Evolutionary conservation across 2,888 invertebrate genomes (phyloP), one percentile per base, ranked within the genome.

Genomic region (Sinhomidia bicolor): DNA sequence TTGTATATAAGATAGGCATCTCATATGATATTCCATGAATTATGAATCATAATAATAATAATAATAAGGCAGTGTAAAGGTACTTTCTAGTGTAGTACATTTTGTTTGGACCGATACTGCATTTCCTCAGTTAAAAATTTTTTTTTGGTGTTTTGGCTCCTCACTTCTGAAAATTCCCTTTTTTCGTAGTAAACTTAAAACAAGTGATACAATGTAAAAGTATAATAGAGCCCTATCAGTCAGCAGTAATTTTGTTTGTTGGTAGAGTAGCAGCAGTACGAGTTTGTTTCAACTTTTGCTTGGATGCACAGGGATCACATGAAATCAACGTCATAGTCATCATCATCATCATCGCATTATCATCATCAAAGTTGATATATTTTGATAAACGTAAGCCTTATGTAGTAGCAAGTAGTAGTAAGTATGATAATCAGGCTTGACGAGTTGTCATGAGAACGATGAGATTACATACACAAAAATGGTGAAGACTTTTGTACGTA

Each of bases 221-320:
- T 17, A 51, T n/a, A 6, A 41, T 41, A 41, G 4, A 4, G 9
- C 9, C 41, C 4, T 17, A 51, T 51, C n/a, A n/a, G 51, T 51
- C 51, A 51, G 65, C 12, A 62, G 20, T 23, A 26, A n/a, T n/a
- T n/a, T n/a, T n/a, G n/a, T n/a, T n/a, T n/a, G n/a, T n/a, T n/a
- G n/a, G n/a, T n/a, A n/a, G n/a, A 20, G 10, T 32, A 29, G 36
- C n/a, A 7, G n/a, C 4, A 44, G 20, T 41, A 41, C 65, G n/a
- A 26, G 60, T 36, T 44, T 54, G 7, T 65, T 74, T 83, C 36
- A 26, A 26, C n/a, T n/a, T 29, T 32, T 68, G 79, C 54, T 79
- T 85, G 57, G 79, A 12, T 80, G 60, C 80, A 86, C 71, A 80
- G 14, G 32, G 44, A 86, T 86, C 86, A 81, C 60, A 32, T 23